A percentile compares a stretch with the other conserved stretches of the same genome.
These are phyloP conservation scores for Globia sparganii DNA, from an alignment of 2,888 invertebrate genomes.

Conservation along the genomic window DNA sequence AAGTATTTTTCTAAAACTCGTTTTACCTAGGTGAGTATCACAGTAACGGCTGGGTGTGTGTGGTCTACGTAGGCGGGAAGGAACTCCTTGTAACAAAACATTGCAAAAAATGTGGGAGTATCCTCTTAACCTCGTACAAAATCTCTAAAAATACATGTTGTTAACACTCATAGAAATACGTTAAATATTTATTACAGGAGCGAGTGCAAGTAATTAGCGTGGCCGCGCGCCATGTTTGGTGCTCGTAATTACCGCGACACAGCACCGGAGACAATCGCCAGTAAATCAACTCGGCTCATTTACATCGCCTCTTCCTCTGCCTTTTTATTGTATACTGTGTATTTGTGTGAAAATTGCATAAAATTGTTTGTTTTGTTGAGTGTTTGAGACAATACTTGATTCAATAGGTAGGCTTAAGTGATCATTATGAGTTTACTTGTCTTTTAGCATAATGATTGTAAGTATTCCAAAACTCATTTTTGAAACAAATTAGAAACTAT, in stretches of 20 bases:
- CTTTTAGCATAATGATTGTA: background rate
- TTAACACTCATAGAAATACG: conserved; percentile 44
- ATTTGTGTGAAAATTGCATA: conserved; percentile 33
- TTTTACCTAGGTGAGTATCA: background rate
- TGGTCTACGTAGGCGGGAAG: conserved; percentile 29
- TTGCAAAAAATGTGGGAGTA: conserved; percentile 34
- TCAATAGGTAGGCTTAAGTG: background rate
- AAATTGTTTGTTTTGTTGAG: conserved; percentile 1
- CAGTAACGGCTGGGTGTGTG: background rate
- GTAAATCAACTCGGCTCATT: conserved; percentile 65
- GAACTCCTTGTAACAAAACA: conserved; percentile 16
- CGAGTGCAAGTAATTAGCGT: conserved; percentile 55
- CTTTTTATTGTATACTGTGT: conserved; percentile 41
- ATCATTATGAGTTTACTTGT: background rate
- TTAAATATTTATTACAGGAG: conserved; percentile 60
- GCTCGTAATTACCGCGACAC: conserved; percentile 43
- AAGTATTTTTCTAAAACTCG: no score
- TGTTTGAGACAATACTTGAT: background rate
- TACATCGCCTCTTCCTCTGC: conserved; percentile 50
- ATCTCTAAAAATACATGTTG: conserved; percentile 36
- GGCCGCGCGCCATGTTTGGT: conserved; percentile 50
- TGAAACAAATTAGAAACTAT: background rate
- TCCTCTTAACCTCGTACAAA: conserved; percentile 16
- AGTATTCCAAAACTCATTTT: background rate
- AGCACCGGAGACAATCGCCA: conserved; percentile 59